Evolutionary conservation across 2,888 invertebrate genomes (phyloP).

Genomic region (Brenthis ino): DNA sequence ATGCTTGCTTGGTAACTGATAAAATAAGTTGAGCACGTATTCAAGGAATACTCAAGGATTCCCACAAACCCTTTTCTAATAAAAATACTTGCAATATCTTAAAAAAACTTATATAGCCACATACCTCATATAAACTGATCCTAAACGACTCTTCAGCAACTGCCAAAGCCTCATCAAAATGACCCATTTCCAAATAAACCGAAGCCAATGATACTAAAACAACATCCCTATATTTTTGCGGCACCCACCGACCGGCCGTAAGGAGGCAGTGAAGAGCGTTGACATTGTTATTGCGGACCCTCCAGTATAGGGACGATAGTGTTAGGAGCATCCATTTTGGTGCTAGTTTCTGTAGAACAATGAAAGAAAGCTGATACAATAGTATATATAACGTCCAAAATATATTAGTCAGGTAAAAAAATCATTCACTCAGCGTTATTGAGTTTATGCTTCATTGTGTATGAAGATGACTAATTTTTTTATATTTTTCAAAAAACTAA

Average conservation of each 20-base stretch:
- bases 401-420: too few species aligned
- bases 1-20: too few species aligned
- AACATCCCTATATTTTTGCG: conserved; percentile 83
- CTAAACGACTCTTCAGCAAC: conserved; percentile 84
- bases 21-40: too few species aligned
- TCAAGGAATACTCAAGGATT: too few species aligned
- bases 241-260: conserved; percentile 82
- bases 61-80: too few species aligned
- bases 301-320: conserved; percentile 90
- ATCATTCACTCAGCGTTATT: too few species aligned
- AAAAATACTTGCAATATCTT: too few species aligned
- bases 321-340: conserved; percentile 89
- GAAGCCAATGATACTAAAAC: conserved; percentile 87
- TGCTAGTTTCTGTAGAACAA: conserved; percentile 82
- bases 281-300: conserved; percentile 85
- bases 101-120: neutral
- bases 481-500: too few species aligned
- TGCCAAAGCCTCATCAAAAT: conserved; percentile 84
- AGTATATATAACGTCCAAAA: too few species aligned
- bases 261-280: conserved; percentile 88
- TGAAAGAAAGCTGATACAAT: too few species aligned
- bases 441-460: too few species aligned
- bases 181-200: conserved; percentile 84
- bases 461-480: too few species aligned
- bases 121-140: conserved; percentile 84